Evolutionary conservation across 2,797 vertebrate species (phyloP).

Genomic region (Sebastes taczanowskii): DNA sequence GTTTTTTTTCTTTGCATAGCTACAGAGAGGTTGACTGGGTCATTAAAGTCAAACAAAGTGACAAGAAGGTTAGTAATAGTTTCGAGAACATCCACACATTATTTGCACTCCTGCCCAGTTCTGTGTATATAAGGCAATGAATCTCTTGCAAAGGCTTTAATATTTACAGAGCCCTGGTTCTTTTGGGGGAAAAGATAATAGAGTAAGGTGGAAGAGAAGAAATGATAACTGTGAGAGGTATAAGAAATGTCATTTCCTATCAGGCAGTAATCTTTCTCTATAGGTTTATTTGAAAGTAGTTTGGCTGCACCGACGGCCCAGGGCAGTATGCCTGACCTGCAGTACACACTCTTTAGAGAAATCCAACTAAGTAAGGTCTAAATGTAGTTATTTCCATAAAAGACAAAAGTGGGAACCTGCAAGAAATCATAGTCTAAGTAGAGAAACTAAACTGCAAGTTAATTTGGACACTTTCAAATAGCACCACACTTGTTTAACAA

Average conservation of each 20-base stretch:
- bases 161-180: conserved; percentile 48
- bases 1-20: neutral
- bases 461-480: neutral
- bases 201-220: conserved; percentile 38
- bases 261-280: conserved; percentile 61
- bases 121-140: conserved; percentile 41
- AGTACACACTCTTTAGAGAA: conserved; percentile 36
- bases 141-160: conserved; percentile 57
- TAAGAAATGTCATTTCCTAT: conserved; percentile 65
- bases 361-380: conserved; percentile 19
- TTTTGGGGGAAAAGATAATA: conserved; percentile 52
- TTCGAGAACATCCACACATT: conserved; percentile 40
- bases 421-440: neutral
- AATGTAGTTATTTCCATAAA: conserved; percentile 17
- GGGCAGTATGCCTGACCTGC: conserved; percentile 49
- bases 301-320: conserved; percentile 45
- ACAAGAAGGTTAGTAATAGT: conserved; percentile 33
- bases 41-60: conserved; percentile 33
- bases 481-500: neutral
- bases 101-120: conserved; percentile 22
- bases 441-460: neutral
- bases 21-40: conserved; percentile 20
- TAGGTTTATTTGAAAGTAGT: conserved; percentile 58
- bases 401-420: neutral
- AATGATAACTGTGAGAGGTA: conserved; percentile 48